phyloP scores from a whole-genome alignment of 2,888 invertebrate genomes.

The Dysmachus trigonus region DNA sequence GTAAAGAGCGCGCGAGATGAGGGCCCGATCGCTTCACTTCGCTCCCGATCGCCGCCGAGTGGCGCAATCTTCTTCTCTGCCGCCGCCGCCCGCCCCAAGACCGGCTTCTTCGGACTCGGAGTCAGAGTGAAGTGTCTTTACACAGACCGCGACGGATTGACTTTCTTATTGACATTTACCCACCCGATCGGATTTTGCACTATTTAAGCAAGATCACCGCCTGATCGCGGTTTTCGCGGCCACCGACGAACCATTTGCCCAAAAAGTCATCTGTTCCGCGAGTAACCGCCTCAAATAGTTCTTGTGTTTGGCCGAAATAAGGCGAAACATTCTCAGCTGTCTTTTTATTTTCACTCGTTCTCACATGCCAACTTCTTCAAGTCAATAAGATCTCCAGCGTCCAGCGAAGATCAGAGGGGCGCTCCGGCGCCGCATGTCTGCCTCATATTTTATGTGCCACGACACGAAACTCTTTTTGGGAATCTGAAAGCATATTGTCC shows the following conservation, averaged over 20 bases:
- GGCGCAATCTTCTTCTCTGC: too few species aligned
- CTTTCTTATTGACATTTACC: slow-evolving; percentile 3
- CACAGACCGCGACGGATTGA: neutral
- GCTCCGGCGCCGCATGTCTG: neutral
- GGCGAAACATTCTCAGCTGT: neutral
- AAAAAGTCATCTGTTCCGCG: neutral
- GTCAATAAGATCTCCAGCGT: neutral
- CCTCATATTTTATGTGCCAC: neutral
- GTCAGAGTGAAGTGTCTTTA: neutral
- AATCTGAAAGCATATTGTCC: neutral
- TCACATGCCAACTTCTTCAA: neutral
- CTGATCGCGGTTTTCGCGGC: neutral
- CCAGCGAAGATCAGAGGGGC: neutral
- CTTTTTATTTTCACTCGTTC: neutral
- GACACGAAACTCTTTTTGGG: neutral
- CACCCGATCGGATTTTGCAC: slow-evolving; percentile 8
- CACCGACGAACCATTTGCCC: neutral
- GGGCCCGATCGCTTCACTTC: neutral
- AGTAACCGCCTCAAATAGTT: neutral
- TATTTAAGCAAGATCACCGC: neutral
- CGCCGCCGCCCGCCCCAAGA: neutral
- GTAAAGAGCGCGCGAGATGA: neutral
- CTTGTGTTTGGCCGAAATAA: too few species aligned
- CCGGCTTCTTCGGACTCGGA: neutral
- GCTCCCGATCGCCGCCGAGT: neutral